Evolutionary conservation across 2,113 vertebrate species (phyloP), one percentile per base, ranked within the genome.

Genomic region (Diadophis punctatus): DNA sequence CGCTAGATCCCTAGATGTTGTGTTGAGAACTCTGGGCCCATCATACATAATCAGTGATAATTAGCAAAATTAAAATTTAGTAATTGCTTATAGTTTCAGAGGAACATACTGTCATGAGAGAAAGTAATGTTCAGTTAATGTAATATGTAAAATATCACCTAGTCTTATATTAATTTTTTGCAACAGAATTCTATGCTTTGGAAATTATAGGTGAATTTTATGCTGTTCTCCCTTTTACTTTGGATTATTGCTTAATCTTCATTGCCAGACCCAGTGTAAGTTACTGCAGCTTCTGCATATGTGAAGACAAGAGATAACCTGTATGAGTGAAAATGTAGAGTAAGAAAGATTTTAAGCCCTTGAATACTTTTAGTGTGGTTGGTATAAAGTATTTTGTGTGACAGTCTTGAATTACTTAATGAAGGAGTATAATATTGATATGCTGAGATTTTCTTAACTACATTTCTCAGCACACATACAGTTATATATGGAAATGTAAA

Each of bases 391-490:
- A 68, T 53, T 89, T 89, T 39, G 51, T 56, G 27, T 87, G 22
- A 8, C 11, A 63, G 6, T 52, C 12, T 52, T 86, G 1, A 48
- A 6, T 49, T 23, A 52, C 10, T 52, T 90, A 51, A 27, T 74
- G n/a, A 34, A 74, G 68, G n/a, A 74, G 6, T 74, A 87, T 92
- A 56, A 92, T 88, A 91, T 94, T 22, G 48, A 88, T 0, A 68
- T 2, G 3, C 91, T 94, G 89, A 93, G 3, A 51, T 92, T 48
- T 68, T 51, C 94, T 92, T 51, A 55, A 91, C 93, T 87, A 30
- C 56, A 30, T 20, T 94, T 95, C 87, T 95, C 80, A 58, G 39
- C 85, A 88, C 39, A 95, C 92, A 84, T 48, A 84, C 48, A 55
- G 68, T 4, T 91, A 8, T n/a, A 91, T 87, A 0, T 91, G 2